Percentiles rank a stretch among this genome's conserved stretches.
Conservation (phyloP, 2,888 invertebrate species). For the Scaeva pyrastri region DNA sequence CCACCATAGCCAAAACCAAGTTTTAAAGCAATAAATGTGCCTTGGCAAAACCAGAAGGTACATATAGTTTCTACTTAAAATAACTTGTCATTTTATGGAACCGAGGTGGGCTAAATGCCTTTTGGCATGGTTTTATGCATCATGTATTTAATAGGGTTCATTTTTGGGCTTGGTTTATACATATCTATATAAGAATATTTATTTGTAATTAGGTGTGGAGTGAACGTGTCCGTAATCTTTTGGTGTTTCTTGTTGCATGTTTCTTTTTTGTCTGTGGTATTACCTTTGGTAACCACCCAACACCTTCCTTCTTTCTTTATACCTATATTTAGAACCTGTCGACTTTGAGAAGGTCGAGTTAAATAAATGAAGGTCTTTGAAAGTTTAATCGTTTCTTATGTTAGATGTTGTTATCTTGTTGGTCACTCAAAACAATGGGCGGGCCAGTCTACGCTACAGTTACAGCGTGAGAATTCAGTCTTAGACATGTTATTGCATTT, state of each 20-base stretch:
- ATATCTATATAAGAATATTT: no score
- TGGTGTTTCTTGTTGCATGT: conserved; percentile 38
- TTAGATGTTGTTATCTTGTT: conserved; percentile 10
- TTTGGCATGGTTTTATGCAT: conserved; percentile 33
- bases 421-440: conserved; percentile 16
- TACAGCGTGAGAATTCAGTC: no score
- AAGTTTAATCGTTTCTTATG: conserved; percentile 36
- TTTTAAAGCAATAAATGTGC: conserved; percentile 1
- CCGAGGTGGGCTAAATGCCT: conserved; percentile 48
- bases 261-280: conserved; percentile 35
- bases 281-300: background rate
- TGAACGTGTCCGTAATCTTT: conserved; percentile 18
- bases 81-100: conserved; percentile 42
- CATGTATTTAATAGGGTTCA: conserved; percentile 30
- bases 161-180: conserved; percentile 33
- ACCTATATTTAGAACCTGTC: conserved; percentile 17
- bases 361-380: conserved; percentile 64
- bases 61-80: conserved; percentile 48
- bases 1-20: conserved; percentile 29
- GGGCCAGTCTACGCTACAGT: no score
- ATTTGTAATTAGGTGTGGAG: conserved; percentile 33
- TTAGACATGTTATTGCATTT: no score
- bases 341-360: conserved; percentile 70
- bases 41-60: conserved; percentile 34
- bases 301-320: background rate